A percentile compares a stretch with the other conserved stretches of the same genome.
Evolutionary conservation across 2,888 invertebrate species (phyloP).

Genomic region (Podotricha telesiphe): DNA sequence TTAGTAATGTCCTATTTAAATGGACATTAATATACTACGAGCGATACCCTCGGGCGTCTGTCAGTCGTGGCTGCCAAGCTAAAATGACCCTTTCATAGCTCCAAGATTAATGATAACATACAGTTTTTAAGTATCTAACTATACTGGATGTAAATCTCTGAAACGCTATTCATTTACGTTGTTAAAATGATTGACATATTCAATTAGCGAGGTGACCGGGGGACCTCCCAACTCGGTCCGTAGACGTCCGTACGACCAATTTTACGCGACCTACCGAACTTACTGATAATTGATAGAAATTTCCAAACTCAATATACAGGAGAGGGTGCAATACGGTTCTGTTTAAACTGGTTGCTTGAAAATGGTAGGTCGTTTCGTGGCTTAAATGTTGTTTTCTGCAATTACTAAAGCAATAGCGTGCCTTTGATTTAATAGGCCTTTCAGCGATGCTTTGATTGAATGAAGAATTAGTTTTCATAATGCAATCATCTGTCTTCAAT

Average conservation of each 20-base stretch:
- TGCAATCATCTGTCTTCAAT: conserved; percentile 44
- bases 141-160: conserved; percentile 62
- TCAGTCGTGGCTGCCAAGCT: conserved; percentile 56
- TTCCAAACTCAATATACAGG: conserved; percentile 17
- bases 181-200: conserved; percentile 92
- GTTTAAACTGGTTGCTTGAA: conserved; percentile 52
- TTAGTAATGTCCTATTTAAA: conserved; percentile 72
- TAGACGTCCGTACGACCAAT: conserved; percentile 63
- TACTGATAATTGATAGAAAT: conserved; percentile 9
- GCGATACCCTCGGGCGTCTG: conserved; percentile 71
- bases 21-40: conserved; percentile 67
- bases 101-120: conserved; percentile 45
- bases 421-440: conserved; percentile 74
- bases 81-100: conserved; percentile 45
- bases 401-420: conserved; percentile 75
- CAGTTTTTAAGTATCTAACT: conserved; percentile 53
- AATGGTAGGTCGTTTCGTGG: conserved; percentile 70
- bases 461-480: conserved; percentile 49
- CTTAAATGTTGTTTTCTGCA: conserved; percentile 79
- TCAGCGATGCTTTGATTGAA: conserved; percentile 63
- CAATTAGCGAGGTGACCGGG: conserved; percentile 88
- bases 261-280: conserved; percentile 50
- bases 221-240: conserved; percentile 82
- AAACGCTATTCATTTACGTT: conserved; percentile 85
- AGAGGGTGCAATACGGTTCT: conserved; percentile 49